Percentiles rank a stretch among this genome's conserved stretches.
phyloP scores from a whole-genome alignment of 2,888 invertebrate genomes.

The Leucania comma region DNA sequence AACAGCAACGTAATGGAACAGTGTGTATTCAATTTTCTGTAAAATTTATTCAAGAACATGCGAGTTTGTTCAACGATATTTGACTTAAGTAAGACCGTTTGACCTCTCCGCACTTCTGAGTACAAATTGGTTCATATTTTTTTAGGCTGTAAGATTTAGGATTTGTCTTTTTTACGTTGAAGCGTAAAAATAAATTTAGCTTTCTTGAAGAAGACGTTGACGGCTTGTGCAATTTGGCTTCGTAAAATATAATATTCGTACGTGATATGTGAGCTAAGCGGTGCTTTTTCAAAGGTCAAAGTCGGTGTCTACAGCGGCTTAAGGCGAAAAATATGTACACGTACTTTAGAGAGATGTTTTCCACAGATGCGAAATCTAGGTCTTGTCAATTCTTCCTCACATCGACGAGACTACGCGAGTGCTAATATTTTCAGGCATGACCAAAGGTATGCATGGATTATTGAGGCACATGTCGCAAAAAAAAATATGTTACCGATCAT shows the following conservation, averaged over 20 bases:
- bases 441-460: background rate
- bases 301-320: background rate
- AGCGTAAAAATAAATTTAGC: slow-evolving; percentile 15
- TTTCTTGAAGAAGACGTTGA: background rate
- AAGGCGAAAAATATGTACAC: background rate
- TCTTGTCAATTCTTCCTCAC: background rate
- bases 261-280: slow-evolving; percentile 21
- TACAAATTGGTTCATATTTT: slow-evolving; percentile 32
- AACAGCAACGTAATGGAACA: slow-evolving; percentile 45
- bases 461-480: background rate
- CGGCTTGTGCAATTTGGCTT: slow-evolving; percentile 14
- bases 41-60: slow-evolving; percentile 47
- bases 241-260: slow-evolving; percentile 11
- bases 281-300: slow-evolving; percentile 19
- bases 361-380: background rate
- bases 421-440: background rate
- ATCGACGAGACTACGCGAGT: background rate
- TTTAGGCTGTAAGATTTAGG: slow-evolving; percentile 31
- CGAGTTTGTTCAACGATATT: slow-evolving; percentile 31
- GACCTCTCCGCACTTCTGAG: slow-evolving; percentile 26
- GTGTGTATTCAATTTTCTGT: slow-evolving; percentile 46
- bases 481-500: no score
- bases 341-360: background rate
- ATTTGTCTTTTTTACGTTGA: background rate
- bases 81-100: slow-evolving; percentile 14